Evolutionary conservation across 1,140 invertebrate genomes (phyloP).

Genomic region (Atta cephalotes): DNA sequence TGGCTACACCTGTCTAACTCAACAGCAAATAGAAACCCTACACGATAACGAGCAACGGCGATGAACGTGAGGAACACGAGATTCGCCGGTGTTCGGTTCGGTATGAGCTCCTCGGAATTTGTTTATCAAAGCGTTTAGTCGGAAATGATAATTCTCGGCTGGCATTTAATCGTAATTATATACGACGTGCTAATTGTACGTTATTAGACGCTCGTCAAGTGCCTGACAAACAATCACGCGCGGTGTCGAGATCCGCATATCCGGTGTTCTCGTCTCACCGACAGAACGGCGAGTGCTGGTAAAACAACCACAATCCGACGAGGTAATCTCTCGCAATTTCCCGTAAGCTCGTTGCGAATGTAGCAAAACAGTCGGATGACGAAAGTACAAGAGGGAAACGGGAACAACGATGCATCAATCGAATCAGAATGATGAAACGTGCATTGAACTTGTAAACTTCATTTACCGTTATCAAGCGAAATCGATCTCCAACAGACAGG

Average conservation of each 20-base stretch:
- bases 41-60: slow-evolving; percentile 70
- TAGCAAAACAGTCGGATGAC: slow-evolving; percentile 19
- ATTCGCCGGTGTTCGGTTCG: slow-evolving; percentile 44
- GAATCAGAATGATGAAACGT: slow-evolving; percentile 5
- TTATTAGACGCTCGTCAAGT: slow-evolving; percentile 77
- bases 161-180: slow-evolving; percentile 80
- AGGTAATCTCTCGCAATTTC: slow-evolving; percentile 53
- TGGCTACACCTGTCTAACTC: slow-evolving; percentile 72
- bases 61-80: slow-evolving; percentile 61
- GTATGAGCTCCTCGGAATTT: slow-evolving; percentile 58
- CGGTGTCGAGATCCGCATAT: slow-evolving; percentile 32
- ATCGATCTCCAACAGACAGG: background rate
- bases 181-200: slow-evolving; percentile 75
- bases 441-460: background rate
- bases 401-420: background rate
- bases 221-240: slow-evolving; percentile 73
- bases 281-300: background rate
- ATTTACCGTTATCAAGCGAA: slow-evolving; percentile 27
- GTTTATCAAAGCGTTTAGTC: slow-evolving; percentile 77
- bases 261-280: slow-evolving; percentile 13
- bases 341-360: slow-evolving; percentile 22
- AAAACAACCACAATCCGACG: slow-evolving; percentile 4
- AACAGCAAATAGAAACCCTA: slow-evolving; percentile 72
- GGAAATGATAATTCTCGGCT: slow-evolving; percentile 74
- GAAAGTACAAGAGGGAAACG: background rate